Conservation (phyloP, 2,888 invertebrate species). For the Gymnocheta viridis region DNA sequence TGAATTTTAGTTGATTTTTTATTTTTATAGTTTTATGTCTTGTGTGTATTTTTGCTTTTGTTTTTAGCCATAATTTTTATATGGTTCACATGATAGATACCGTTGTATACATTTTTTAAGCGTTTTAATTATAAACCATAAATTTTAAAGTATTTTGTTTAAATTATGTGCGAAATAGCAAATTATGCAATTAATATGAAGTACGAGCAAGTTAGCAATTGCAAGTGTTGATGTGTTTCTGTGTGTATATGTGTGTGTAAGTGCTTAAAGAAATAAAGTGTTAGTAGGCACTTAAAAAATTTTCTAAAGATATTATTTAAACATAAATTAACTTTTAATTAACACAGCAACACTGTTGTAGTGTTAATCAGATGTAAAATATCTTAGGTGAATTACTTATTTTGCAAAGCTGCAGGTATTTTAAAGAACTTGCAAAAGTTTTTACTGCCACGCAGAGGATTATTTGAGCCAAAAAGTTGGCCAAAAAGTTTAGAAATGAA, state of each 20-base stretch:
- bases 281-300: neutral
- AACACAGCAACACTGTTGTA: slow-evolving; percentile 14
- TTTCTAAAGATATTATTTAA: neutral
- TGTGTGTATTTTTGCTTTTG: neutral
- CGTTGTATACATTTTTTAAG: slow-evolving; percentile 31
- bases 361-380: neutral
- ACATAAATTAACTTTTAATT: neutral
- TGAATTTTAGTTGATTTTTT: neutral
- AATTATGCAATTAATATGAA: slow-evolving; percentile 59
- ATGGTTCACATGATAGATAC: slow-evolving; percentile 53
- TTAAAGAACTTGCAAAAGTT: too few species aligned
- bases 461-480: too few species aligned
- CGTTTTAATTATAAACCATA: slow-evolving; percentile 62
- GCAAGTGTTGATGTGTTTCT: too few species aligned
- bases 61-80: slow-evolving; percentile 47
- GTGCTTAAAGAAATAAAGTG: neutral
- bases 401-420: too few species aligned
- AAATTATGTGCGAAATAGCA: slow-evolving; percentile 71
- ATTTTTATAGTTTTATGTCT: neutral
- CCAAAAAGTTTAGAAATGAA: too few species aligned
- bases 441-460: too few species aligned
- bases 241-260: neutral
- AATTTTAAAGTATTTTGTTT: slow-evolving; percentile 66
- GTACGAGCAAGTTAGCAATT: neutral
- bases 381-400: too few species aligned